Evolutionary conservation across 2,113 vertebrate genomes (phyloP).

Genomic region (Columba janthina): DNA sequence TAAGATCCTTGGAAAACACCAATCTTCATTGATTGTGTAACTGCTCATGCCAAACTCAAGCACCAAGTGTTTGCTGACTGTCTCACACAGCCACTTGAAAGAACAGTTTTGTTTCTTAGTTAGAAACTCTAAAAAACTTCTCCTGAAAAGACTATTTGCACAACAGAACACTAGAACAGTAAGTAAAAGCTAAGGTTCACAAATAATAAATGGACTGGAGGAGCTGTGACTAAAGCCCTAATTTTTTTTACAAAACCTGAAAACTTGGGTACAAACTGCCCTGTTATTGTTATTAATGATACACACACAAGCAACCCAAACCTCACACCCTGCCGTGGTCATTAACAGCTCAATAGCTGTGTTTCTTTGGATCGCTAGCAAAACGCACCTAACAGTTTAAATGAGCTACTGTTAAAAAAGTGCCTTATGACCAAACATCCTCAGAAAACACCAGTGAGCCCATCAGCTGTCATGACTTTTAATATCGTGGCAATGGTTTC

Average conservation of each 20-base stretch:
- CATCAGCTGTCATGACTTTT: neutral
- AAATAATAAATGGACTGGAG: neutral
- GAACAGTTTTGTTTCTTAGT: neutral
- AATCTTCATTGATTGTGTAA: fast-evolving
- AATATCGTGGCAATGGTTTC: neutral
- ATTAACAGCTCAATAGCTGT: neutral
- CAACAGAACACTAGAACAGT: neutral
- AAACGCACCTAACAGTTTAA: neutral
- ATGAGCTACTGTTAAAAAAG: neutral
- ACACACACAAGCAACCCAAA: neutral
- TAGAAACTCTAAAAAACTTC: neutral
- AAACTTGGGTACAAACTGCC: neutral
- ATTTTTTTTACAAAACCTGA: neutral
- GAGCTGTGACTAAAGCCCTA: neutral
- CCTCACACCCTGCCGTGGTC: neutral
- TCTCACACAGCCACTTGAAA: neutral
- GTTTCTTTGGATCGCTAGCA: neutral
- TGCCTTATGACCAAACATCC: neutral
- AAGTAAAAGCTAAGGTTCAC: neutral
- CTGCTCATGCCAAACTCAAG: neutral
- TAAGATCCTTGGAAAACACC: neutral
- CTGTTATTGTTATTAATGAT: neutral
- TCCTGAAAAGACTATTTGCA: neutral
- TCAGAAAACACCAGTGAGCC: neutral
- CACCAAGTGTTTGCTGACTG: neutral